A percentile compares a stretch with the other conserved stretches of the same genome.
Evolutionary conservation across 2,113 vertebrate genomes (phyloP).

Genomic region (Accipiter cooperii): DNA sequence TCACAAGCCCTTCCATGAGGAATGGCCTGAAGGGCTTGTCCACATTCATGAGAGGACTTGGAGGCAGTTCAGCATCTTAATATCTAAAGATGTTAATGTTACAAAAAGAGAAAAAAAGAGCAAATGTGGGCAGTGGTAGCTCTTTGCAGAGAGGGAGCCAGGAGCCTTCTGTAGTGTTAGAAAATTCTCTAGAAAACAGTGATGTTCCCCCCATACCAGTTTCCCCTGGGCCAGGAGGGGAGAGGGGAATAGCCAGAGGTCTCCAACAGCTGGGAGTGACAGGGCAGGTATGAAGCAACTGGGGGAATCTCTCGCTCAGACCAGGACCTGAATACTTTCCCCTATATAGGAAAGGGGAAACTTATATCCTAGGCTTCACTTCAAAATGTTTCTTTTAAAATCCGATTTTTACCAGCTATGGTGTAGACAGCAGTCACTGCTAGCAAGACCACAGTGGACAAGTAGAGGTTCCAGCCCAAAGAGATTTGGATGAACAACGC

Average conservation of each 20-base stretch:
- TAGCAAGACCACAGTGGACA: conserved; percentile 84
- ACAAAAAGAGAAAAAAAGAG: neutral
- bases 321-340: neutral
- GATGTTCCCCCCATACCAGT: neutral
- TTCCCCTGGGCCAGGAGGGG: neutral
- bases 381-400: neutral
- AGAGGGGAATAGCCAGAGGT: neutral
- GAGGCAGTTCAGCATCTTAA: neutral
- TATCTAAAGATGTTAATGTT: neutral
- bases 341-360: neutral
- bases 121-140: neutral
- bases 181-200: neutral
- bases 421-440: conserved; percentile 88
- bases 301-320: neutral
- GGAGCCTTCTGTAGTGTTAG: neutral
- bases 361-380: neutral
- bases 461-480: conserved; percentile 89
- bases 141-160: neutral
- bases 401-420: conserved; percentile 78
- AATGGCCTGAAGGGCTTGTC: neutral
- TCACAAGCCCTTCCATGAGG: neutral
- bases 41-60: neutral
- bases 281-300: neutral
- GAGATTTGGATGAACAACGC: conserved; percentile 89
- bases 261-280: neutral